Base-by-base conservation (phyloP, 1,140 invertebrate genomes). In the Euwallacea fornicatus region DNA sequence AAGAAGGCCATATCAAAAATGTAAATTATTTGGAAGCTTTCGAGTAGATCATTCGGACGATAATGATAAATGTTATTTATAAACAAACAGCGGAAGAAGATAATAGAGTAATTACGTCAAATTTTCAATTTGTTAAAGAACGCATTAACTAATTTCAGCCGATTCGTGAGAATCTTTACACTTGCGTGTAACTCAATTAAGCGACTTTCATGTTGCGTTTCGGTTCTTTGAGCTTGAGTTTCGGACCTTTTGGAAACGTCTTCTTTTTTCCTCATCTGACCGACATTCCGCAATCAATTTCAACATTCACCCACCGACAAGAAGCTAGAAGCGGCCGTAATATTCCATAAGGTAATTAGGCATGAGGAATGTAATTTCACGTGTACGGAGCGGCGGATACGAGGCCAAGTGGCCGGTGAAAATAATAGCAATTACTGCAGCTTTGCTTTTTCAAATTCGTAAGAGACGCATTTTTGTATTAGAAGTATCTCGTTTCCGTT, bases 391-490 rank as follows among this genome's bases (percentile, higher is more conserved):
- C 66, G 47, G 42, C 7, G 46, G 42, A 42, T 66, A 65, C 50
- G 8, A 56, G 58, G 46, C 56, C 33, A 69, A 69, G 67, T 62
- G 62, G 67, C 67, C 67, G 67, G 58, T 69, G 67, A 69, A 69
- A 69, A 69, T 69, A 63, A 69, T 69, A 69, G 67, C 67, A 69
- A 69, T 69, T 69, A 69, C 67, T 55, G 62, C 61, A 69, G 67
- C 58, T 69, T 69, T 69, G 43, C 62, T 44, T 69, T 69, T 59
- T 50, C 21, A 33, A 33, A 33, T 33, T 33, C 21, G 21, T 33
- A 33, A 33, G 21, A 33, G 21, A 4, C 21, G 4, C 21, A 33
- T 33, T 33, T 33, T 33, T 33, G 21, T 33, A 33, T 33, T 33
- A 33, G 21, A 33, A 33, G 21, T 33, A 2, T 33, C 21, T 50